Conservation (phyloP, 1,140 invertebrate genomes). For the Diploscapter pachys region DNA sequence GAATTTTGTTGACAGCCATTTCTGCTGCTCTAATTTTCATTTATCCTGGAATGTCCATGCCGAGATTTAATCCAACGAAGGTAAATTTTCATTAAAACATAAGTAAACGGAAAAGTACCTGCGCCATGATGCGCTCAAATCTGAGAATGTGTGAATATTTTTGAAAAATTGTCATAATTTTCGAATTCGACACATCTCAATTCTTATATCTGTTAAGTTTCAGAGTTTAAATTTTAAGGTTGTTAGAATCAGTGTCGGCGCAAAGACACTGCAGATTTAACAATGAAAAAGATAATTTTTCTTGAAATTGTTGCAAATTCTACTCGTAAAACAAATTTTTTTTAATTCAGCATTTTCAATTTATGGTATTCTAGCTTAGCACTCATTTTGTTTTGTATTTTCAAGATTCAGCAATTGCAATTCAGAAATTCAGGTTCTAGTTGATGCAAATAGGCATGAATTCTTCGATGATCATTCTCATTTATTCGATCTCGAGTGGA, state of each 20-base stretch:
- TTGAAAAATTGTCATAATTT: no score
- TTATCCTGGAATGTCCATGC: constrained; percentile 39
- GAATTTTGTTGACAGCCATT: constrained; percentile 16
- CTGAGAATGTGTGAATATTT: no score
- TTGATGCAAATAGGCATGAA: constrained; percentile 42
- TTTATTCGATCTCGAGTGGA: constrained; percentile 41
- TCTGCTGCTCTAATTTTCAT: constrained; percentile 29
- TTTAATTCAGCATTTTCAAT: no score
- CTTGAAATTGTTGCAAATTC: no score
- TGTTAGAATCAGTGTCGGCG: no score
- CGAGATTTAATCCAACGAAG: constrained; percentile 45
- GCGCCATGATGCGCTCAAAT: no score
- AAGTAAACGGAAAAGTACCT: no score
- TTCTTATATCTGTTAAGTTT: no score
- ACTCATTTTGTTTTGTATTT: neutral
- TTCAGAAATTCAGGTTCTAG: constrained; percentile 35
- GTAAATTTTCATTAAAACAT: constrained; percentile 1
- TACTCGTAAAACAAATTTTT: no score
- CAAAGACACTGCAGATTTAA: neutral
- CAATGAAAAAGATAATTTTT: neutral
- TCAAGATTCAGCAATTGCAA: constrained; percentile 8
- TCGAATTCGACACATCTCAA: no score
- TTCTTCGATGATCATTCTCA: constrained; percentile 44
- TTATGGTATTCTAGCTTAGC: no score
- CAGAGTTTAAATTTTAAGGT: no score